phyloP scores from a whole-genome alignment of 2,797 vertebrate species.

The Sebastes iracundus region DNA sequence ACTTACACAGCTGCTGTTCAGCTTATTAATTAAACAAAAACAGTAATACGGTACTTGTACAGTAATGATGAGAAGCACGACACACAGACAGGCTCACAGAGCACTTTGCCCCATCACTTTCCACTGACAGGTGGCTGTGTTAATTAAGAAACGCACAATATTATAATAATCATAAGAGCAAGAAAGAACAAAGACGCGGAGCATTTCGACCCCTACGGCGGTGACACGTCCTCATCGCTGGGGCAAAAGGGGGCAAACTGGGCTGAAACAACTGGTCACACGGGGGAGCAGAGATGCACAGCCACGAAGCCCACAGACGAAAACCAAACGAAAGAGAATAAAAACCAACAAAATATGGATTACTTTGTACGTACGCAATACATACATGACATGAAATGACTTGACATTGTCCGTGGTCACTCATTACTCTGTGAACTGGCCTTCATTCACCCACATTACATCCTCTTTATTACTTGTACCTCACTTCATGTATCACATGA shows the following conservation, averaged over 20 bases:
- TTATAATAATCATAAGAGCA: slow-evolving; percentile 64
- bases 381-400: slow-evolving; percentile 68
- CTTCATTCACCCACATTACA: slow-evolving; percentile 45
- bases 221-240: slow-evolving; percentile 28
- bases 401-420: slow-evolving; percentile 37
- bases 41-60: slow-evolving; percentile 65
- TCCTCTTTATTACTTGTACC: slow-evolving; percentile 53
- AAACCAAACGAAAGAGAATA: slow-evolving; percentile 23
- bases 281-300: slow-evolving; percentile 53
- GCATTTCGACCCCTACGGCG: slow-evolving; percentile 29
- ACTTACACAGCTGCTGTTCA: slow-evolving; percentile 74
- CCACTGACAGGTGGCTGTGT: slow-evolving; percentile 53
- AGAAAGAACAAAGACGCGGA: slow-evolving; percentile 58
- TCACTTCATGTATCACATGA: slow-evolving; percentile 64
- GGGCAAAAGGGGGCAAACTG: slow-evolving; percentile 30
- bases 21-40: slow-evolving; percentile 64
- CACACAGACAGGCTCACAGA: slow-evolving; percentile 69
- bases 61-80: slow-evolving; percentile 65
- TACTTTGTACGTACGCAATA: slow-evolving; percentile 68
- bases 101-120: slow-evolving; percentile 44
- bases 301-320: slow-evolving; percentile 55
- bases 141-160: slow-evolving; percentile 61
- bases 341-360: slow-evolving; percentile 60
- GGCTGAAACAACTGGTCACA: slow-evolving; percentile 53
- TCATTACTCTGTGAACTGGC: slow-evolving; percentile 51